These are phyloP conservation scores for Pteronotus mesoamericanus DNA, from an alignment of 2,797 vertebrate species.

Conservation along the genomic window DNA sequence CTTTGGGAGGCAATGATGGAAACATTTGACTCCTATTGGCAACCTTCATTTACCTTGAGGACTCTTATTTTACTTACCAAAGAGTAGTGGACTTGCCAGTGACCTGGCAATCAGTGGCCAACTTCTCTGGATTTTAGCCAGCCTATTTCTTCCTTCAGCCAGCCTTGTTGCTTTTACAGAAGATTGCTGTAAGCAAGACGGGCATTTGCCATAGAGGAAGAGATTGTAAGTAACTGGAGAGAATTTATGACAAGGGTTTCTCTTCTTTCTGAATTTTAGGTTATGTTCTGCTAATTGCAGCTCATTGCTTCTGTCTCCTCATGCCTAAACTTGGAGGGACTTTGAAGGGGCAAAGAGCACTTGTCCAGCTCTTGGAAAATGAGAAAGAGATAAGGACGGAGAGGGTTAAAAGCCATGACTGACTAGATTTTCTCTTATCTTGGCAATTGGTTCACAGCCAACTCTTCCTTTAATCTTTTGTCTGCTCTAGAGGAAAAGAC, in stretches of 20 bases:
- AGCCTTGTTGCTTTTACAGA: constrained; percentile 17
- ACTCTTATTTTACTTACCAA: constrained; percentile 43
- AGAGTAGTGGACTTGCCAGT: constrained; percentile 25
- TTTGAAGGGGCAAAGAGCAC: neutral
- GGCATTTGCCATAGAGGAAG: neutral
- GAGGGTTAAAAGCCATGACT: constrained; percentile 37
- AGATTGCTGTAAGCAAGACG: neutral
- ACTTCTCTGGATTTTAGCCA: constrained; percentile 14
- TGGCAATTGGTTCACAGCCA: constrained; percentile 30
- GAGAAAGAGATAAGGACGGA: constrained; percentile 25
- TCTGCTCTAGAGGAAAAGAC: constrained; percentile 52
- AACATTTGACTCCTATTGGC: neutral
- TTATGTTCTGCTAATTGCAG: neutral
- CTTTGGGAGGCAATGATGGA: constrained; percentile 43
- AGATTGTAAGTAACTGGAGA: neutral
- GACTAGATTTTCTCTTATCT: constrained; percentile 59
- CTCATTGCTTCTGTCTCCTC: constrained; percentile 11
- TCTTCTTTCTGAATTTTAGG: constrained; percentile 6
- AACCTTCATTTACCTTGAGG: constrained; percentile 16
- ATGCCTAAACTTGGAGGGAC: neutral
- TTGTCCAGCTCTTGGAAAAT: neutral
- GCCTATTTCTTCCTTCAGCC: constrained; percentile 3
- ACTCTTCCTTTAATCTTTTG: constrained; percentile 42
- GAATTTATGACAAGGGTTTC: neutral
- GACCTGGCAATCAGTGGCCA: neutral